Percentiles rank a stretch among this genome's conserved stretches.
Conservation (phyloP, 2,888 invertebrate genomes). For the Plagodis pulveraria region DNA sequence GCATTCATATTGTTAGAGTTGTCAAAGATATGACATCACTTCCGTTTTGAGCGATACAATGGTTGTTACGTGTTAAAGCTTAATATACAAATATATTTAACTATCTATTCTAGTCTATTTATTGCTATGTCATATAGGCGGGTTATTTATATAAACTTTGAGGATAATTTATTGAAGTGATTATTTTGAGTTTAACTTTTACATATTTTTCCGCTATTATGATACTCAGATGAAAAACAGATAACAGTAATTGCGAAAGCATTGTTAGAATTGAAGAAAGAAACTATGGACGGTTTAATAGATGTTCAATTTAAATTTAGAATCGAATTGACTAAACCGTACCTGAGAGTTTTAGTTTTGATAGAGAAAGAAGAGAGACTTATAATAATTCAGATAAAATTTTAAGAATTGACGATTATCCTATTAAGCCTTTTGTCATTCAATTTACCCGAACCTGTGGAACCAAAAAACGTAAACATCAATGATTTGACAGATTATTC, state of each 20-base stretch:
- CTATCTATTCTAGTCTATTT: conserved; percentile 82
- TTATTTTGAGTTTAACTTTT: conserved; percentile 43
- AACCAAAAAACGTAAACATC: conserved; percentile 26
- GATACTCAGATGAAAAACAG: conserved; percentile 30
- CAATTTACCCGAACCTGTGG: conserved; percentile 20
- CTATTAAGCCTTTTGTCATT: conserved; percentile 36
- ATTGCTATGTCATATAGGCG: conserved; percentile 84
- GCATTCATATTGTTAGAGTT: conserved; percentile 47
- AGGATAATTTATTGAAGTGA: conserved; percentile 67
- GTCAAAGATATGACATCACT: conserved; percentile 26
- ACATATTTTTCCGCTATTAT: conserved; percentile 25
- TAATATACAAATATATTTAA: conserved; percentile 62
- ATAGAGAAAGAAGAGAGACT: conserved; percentile 26
- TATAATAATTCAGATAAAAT: conserved; percentile 39
- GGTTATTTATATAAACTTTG: conserved; percentile 75
- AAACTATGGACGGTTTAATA: conserved; percentile 65
- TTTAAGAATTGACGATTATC: conserved; percentile 55
- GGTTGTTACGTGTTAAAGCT: conserved; percentile 37
- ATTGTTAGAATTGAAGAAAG: conserved; percentile 41
- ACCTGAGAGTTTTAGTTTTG: conserved; percentile 28
- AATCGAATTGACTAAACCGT: conserved; percentile 47
- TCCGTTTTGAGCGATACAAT: conserved; percentile 36
- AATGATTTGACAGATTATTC: conserved; percentile 38
- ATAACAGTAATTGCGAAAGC: conserved; percentile 42
- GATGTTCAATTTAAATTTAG: conserved; percentile 44